Evolutionary conservation across 2,888 invertebrate species (phyloP), one percentile per base, ranked within the genome.

Genomic region (Electrophaes corylata): DNA sequence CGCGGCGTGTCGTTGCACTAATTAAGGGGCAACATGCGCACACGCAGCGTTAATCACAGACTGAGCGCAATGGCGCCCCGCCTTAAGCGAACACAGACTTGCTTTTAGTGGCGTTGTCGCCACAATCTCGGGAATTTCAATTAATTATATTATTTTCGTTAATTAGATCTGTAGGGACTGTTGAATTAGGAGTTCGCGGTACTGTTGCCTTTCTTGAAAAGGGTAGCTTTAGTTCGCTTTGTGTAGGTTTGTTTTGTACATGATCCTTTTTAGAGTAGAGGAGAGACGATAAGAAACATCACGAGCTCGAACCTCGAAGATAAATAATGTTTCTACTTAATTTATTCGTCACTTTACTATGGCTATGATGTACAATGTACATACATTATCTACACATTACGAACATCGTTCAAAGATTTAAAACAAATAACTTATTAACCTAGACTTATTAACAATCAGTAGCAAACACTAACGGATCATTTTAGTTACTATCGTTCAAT

Each of bases 21-120:
- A 90, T 90, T 90, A 90, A 90, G 81, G 67, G 75, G 81, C 77
- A 81, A 88, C 88, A 89, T 82, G 89, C 88, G 86, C 86, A 67
- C 72, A 83, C 84, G 86, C 85, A 74, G 79, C 81, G 81, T 83
- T 82, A 86, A 82, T 84, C 86, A 84, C 80, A 76, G 54, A 46
- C 53, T 44, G 76, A 72, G 51, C 57, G 64, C 68, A 61, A 72
- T 71, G 70, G 75, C 72, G 73, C 76, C 72, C 73, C 67, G 71
- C 72, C 53, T 49, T 33, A 58, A 53, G 64, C 61, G 72, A 79
- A 88, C 88, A 89, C 83, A 73, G 80, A 85, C 82, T 85, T 85
- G 89, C 90, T 90, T 84, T 90, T 88, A 90, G 87, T 80, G 84
- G 73, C 77, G 81, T 75, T 86, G 88, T 88, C 78, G 73, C 76